Percentiles rank a stretch among this genome's conserved stretches.
These are phyloP conservation scores for Montipora cactus DNA, from an alignment of 64 coral and sea anemone species.

Conservation along the genomic window DNA sequence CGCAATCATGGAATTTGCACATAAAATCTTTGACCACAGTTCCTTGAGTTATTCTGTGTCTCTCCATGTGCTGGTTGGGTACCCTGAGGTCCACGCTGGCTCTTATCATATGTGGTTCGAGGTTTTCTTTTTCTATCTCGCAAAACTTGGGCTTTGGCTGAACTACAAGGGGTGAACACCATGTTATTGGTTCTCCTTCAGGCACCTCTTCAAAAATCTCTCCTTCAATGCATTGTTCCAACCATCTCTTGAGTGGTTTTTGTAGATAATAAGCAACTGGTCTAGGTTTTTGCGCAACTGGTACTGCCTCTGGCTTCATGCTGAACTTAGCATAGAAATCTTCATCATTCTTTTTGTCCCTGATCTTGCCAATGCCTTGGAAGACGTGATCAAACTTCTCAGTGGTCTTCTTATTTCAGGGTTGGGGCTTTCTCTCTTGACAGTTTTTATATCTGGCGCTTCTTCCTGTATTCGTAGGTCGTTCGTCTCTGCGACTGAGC, in stretches of 20 bases:
- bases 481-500: neutral
- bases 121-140: neutral
- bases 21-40: neutral
- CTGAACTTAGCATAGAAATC: neutral
- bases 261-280: conserved; percentile 4
- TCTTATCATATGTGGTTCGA: conserved; percentile 43
- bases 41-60: neutral
- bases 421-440: neutral
- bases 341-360: neutral
- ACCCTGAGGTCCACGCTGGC: conserved; percentile 24
- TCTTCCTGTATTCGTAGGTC: neutral
- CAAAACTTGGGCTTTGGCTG: conserved; percentile 36
- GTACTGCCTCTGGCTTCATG: neutral
- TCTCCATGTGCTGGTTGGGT: conserved; percentile 37
- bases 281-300: conserved; percentile 12
- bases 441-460: neutral
- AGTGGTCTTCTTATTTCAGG: neutral
- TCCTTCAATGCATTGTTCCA: conserved; percentile 3
- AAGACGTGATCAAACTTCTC: neutral
- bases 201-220: conserved; percentile 28
- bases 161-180: conserved; percentile 3
- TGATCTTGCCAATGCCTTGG: neutral
- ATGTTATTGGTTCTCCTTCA: conserved; percentile 1
- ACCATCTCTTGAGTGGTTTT: conserved; percentile 26
- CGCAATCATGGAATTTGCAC: no score